phyloP scores from a whole-genome alignment of 1,140 invertebrate species.

The Atta colombica region DNA sequence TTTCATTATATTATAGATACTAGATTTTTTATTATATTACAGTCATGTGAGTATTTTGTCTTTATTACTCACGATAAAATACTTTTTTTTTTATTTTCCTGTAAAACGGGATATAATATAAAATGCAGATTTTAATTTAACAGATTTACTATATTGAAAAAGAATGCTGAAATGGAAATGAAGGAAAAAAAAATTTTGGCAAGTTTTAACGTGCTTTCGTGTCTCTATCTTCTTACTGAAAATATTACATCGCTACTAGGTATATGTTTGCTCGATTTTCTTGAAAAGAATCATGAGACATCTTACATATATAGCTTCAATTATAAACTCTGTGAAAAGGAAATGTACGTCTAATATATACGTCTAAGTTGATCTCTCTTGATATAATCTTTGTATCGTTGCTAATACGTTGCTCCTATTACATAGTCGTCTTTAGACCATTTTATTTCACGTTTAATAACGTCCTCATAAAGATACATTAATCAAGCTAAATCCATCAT shows the following conservation, averaged over 20 bases:
- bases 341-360: constrained; percentile 26
- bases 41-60: background rate
- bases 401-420: background rate
- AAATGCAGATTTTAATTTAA: background rate
- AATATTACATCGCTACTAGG: background rate
- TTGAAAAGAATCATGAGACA: background rate
- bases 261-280: background rate
- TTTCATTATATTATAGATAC: background rate
- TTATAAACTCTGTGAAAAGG: constrained; percentile 46
- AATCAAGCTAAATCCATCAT: background rate
- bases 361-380: constrained; percentile 17
- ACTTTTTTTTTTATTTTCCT: background rate
- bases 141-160: background rate
- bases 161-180: background rate
- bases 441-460: constrained; percentile 11
- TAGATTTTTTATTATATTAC: background rate
- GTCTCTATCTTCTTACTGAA: background rate
- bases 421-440: background rate
- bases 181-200: background rate
- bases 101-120: background rate
- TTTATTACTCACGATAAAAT: background rate
- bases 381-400: constrained; percentile 8
- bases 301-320: constrained; percentile 32
- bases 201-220: background rate
- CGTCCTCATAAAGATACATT: background rate